Conservation (phyloP, 2,888 invertebrate genomes). For the Acrobasis repandana region DNA sequence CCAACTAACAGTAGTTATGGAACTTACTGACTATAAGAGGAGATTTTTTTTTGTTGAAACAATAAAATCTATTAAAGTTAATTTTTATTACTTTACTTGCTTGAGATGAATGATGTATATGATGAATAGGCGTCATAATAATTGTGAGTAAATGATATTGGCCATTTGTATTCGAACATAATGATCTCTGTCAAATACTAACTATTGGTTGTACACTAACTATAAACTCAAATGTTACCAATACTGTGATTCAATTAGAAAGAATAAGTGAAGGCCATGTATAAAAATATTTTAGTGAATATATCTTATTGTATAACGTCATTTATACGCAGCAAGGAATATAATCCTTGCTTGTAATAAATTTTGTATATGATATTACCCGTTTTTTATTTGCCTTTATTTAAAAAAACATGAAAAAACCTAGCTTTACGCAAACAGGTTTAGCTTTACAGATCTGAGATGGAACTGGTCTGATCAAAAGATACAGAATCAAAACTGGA, state of each 20-base stretch:
- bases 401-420: too few species aligned
- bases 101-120: too few species aligned
- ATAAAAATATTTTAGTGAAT: constrained; percentile 43
- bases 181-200: constrained; percentile 21
- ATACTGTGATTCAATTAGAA: constrained; percentile 62
- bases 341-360: constrained; percentile 36
- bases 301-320: constrained; percentile 32
- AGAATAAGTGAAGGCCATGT: constrained; percentile 48
- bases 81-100: too few species aligned
- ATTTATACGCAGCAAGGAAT: constrained; percentile 26
- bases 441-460: too few species aligned
- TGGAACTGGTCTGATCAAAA: too few species aligned
- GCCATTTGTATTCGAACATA: constrained; percentile 5
- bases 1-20: too few species aligned
- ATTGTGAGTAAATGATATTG: constrained; percentile 2
- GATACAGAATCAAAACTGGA: too few species aligned
- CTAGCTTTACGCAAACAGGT: too few species aligned
- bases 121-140: neutral
- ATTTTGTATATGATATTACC: constrained; percentile 38
- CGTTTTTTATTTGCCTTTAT: neutral
- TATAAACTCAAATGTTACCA: constrained; percentile 47
- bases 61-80: too few species aligned
- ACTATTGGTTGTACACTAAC: constrained; percentile 20
- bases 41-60: too few species aligned
- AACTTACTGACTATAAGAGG: too few species aligned